Evolutionary conservation across 1,140 invertebrate species (phyloP).

Genomic region (Panulirus ornatus): DNA sequence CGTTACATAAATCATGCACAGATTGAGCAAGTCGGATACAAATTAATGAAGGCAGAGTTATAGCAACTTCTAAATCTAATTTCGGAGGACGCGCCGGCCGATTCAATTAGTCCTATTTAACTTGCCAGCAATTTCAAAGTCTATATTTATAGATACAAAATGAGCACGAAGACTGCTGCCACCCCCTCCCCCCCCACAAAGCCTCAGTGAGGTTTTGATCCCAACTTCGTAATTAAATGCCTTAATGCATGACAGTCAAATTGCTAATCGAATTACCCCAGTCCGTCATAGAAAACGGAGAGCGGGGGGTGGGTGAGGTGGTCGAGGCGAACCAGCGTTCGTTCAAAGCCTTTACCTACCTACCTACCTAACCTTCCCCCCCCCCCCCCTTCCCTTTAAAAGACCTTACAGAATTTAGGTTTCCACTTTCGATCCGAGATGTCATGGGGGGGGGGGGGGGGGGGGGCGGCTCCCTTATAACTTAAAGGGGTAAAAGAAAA

Average conservation of each 20-base stretch:
- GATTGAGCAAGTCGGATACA: slow-evolving; percentile 53
- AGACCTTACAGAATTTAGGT: too few relatives aligned
- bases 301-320: too few relatives aligned
- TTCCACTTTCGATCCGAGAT: neutral
- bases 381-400: too few relatives aligned
- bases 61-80: slow-evolving; percentile 55
- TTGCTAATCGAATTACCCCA: slow-evolving; percentile 20
- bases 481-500: neutral
- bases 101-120: slow-evolving; percentile 62
- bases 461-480: too few relatives aligned
- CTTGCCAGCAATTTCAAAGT: slow-evolving; percentile 55
- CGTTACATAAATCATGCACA: slow-evolving; percentile 55
- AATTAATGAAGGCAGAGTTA: slow-evolving; percentile 63
- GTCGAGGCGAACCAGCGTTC: too few relatives aligned
- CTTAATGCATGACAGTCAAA: slow-evolving; percentile 12
- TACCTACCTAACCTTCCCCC: neutral
- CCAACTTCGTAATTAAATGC: slow-evolving; percentile 39
- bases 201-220: slow-evolving; percentile 18
- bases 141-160: slow-evolving; percentile 50
- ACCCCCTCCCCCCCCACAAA: too few relatives aligned
- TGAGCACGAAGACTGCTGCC: slow-evolving; percentile 16
- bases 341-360: too few relatives aligned
- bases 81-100: slow-evolving; percentile 30
- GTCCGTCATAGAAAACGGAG: too few relatives aligned
- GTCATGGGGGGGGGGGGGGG: too few relatives aligned